phyloP scores from a whole-genome alignment of 2,113 vertebrate genomes.

The Hydrolagus affinis region DNA sequence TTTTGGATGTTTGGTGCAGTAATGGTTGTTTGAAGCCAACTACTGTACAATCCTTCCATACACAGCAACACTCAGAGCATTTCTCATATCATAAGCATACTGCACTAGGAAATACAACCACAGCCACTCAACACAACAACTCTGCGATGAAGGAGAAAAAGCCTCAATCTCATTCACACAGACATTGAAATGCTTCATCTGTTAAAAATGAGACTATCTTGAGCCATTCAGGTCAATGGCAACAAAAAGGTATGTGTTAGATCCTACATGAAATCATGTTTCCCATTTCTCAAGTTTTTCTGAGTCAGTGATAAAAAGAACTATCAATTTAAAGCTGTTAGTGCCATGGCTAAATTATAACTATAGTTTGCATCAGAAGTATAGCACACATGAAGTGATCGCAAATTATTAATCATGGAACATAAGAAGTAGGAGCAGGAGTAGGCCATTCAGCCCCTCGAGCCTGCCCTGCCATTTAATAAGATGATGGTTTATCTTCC shows the following conservation, averaged over 20 bases:
- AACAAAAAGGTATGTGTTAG: background rate
- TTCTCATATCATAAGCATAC: background rate
- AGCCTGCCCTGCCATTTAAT: too few relatives aligned
- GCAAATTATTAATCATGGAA: too few relatives aligned
- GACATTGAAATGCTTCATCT: background rate
- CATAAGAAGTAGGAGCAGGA: too few relatives aligned
- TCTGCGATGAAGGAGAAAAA: background rate
- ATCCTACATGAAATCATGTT: background rate
- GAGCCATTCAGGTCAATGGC: background rate
- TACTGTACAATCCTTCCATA: background rate
- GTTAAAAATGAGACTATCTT: background rate
- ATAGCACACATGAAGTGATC: too few relatives aligned
- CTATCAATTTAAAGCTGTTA: too few relatives aligned
- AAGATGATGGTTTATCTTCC: too few relatives aligned
- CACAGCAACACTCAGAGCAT: background rate
- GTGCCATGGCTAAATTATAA: too few relatives aligned
- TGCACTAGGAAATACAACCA: background rate
- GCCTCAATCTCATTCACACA: background rate
- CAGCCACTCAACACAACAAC: background rate
- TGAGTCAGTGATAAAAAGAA: too few relatives aligned
- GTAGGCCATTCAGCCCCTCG: too few relatives aligned
- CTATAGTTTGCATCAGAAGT: too few relatives aligned
- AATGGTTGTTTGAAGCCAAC: background rate
- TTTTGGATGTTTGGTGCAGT: background rate
- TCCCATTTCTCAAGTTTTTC: background rate